Conservation (phyloP, 2,797 vertebrate species). For the Tauraco hartlaubi region DNA sequence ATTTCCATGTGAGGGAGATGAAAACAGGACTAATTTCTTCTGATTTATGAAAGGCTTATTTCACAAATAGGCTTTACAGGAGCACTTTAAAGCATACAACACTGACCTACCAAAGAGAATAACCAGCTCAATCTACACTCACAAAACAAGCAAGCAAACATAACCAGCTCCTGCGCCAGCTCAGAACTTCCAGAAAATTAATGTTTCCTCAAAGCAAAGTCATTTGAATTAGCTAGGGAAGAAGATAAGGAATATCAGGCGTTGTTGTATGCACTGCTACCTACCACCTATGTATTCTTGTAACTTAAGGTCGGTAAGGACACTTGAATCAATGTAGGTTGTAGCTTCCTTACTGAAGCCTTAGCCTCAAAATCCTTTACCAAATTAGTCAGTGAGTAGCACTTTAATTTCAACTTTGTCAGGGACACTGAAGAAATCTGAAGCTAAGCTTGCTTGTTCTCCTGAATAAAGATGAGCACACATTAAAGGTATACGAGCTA, state of each 20-base stretch:
- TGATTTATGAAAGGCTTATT: not conserved
- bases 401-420: not conserved
- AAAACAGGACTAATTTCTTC: slow-evolving; percentile 19
- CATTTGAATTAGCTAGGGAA: not conserved
- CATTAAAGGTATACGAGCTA: not conserved
- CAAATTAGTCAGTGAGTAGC: not conserved
- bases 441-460: not conserved
- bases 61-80: slow-evolving; percentile 2
- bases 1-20: not conserved
- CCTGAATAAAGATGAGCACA: not conserved
- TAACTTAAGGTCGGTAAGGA: not conserved
- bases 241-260: not conserved
- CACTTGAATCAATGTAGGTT: not conserved
- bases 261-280: not conserved
- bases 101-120: not conserved
- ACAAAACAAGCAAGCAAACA: not conserved
- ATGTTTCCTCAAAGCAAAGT: not conserved
- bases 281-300: not conserved
- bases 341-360: not conserved
- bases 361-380: not conserved
- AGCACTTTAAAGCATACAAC: not conserved
- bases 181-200: not conserved
- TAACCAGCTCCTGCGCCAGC: not conserved
- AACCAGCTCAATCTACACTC: not conserved
- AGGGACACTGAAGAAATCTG: not conserved